These are phyloP conservation scores for Hyposmocoma kahamanoa DNA, from an alignment of 1,140 invertebrate genomes.

Conservation along the genomic window DNA sequence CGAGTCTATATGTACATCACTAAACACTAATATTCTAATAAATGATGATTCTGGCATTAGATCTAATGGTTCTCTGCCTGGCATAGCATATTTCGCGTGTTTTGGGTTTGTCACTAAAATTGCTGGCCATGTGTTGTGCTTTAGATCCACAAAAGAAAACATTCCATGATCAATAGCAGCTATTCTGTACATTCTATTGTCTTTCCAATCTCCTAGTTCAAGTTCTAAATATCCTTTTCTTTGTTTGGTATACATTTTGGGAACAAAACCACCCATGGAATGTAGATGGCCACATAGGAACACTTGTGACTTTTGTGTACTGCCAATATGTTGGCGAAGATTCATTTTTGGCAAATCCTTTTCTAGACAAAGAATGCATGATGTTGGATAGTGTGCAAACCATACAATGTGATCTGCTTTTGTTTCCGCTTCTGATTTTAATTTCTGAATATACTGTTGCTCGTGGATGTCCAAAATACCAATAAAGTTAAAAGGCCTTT, in stretches of 20 bases:
- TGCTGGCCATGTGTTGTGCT: conserved; percentile 86
- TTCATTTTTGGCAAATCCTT: conserved; percentile 65
- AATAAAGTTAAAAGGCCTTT: conserved; percentile 94
- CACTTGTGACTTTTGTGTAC: conserved; percentile 50
- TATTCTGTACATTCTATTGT: conserved; percentile 89
- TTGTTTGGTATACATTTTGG: conserved; percentile 91
- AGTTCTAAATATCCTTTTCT: conserved; percentile 89
- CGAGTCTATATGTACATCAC: conserved; percentile 78
- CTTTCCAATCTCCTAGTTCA: conserved; percentile 96
- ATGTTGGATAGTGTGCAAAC: conserved; percentile 96
- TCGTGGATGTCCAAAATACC: conserved; percentile 82
- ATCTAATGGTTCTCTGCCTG: conserved; percentile 82
- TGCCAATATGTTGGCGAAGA: conserved; percentile 75
- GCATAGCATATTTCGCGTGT: conserved; percentile 83
- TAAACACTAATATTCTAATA: conserved; percentile 87
- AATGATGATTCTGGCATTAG: conserved; percentile 83
- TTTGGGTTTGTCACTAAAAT: conserved; percentile 93
- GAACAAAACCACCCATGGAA: conserved; percentile 84
- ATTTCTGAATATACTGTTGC: conserved; percentile 73
- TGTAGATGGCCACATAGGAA: conserved; percentile 97
- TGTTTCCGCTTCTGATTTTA: conserved; percentile 48
- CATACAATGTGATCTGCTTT: conserved; percentile 61
- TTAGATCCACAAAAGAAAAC: conserved; percentile 90
- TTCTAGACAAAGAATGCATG: conserved; percentile 83
- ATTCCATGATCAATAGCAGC: conserved; percentile 91